phyloP scores from a whole-genome alignment of 2,888 invertebrate species.

The Chrysina gloriosa region DNA sequence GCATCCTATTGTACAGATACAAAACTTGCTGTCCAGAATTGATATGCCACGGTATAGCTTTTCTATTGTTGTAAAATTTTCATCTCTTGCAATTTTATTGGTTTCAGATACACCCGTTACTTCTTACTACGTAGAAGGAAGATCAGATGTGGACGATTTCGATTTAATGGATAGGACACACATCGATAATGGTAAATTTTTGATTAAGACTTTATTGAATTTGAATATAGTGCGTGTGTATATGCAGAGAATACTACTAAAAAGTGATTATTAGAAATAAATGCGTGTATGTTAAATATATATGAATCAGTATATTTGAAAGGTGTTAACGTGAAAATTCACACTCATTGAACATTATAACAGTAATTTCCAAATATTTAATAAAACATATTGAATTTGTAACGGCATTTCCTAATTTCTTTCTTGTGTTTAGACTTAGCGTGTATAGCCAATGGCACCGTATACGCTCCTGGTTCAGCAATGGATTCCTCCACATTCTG shows the following conservation, averaged over 20 bases:
- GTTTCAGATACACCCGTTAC: conserved; percentile 29
- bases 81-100: neutral
- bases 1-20: conserved; percentile 76
- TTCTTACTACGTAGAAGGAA: conserved; percentile 23
- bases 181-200: conserved; percentile 23
- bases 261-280: neutral
- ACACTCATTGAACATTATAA: neutral
- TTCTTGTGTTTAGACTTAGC: too few species aligned
- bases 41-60: conserved; percentile 73
- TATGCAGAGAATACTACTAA: neutral
- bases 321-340: conserved; percentile 14
- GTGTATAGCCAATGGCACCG: conserved; percentile 77
- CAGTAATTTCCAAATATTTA: neutral
- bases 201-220: neutral
- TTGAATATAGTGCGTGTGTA: neutral
- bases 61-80: neutral
- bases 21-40: conserved; percentile 83
- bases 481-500: conserved; percentile 84
- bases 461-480: conserved; percentile 85
- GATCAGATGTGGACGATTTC: conserved; percentile 40
- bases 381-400: neutral
- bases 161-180: conserved; percentile 30
- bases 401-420: neutral
- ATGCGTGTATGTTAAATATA: neutral
- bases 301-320: neutral